Evolutionary conservation across 2,797 vertebrate species (phyloP), one percentile per base, ranked within the genome.

Genomic region (Taenioides sp.): DNA sequence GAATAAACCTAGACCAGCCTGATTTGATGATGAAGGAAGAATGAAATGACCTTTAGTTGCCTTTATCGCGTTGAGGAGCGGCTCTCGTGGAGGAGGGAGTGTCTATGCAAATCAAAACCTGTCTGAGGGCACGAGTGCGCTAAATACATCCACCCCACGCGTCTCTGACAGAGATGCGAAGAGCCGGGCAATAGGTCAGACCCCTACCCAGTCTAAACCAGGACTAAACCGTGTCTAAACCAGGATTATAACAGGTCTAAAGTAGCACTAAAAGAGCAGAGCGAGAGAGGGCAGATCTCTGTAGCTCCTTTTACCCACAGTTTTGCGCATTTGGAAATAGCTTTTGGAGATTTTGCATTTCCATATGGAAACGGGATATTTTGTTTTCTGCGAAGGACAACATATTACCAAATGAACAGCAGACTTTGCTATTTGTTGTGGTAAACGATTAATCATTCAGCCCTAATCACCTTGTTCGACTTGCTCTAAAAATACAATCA

Each of bases 61-160:
- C 49, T 18, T 54, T 14, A 28, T 5, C 0, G 20, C 57, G 2
- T 49, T 31, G 40, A 7, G 50, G n/a, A 4, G 11, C 3, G 34
- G 57, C 47, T 66, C 3, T 63, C 43, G 65, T 20, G 37, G 37
- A 0, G 5, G 75, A 79, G 75, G 93, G 93, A 37, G 92, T 83
- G 91, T 82, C 77, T 83, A 93, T 92, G 92, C 74, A 92, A 92
- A 93, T 89, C 65, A 34, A 27, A 77, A 80, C 88, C 84, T 84
- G 86, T 76, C 50, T 6, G 79, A 68, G 60, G 49, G 65, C 69
- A 31, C 69, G 61, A 31, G 23, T 67, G 10, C 62, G 60, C 58
- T 47, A 69, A 71, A 78, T 65, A 7, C 63, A 2, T 40, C 60
- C 77, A 61, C 52, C 75, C 52, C 77, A 69, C 17, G 1, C 14